Evolutionary conservation across 2,113 vertebrate species (phyloP).

Genomic region (Ameiurus melas): DNA sequence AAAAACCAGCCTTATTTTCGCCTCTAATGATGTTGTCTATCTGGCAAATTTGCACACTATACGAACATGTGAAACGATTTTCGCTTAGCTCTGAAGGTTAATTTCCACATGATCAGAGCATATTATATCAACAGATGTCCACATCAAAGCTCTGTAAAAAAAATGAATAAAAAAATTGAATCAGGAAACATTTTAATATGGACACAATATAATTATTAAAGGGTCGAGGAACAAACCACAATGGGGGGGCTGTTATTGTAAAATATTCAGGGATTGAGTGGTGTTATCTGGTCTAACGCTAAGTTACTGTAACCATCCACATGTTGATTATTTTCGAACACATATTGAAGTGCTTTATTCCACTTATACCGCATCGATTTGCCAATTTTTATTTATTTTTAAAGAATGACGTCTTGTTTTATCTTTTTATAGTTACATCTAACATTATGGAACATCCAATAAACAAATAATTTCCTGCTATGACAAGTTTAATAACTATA

Average conservation of each 20-base stretch:
- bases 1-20: slow-evolving; percentile 50
- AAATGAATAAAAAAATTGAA: too few relatives aligned
- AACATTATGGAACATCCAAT: neutral
- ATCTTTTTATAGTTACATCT: neutral
- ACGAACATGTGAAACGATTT: slow-evolving; percentile 34
- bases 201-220: neutral
- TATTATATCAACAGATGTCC: neutral
- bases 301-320: neutral
- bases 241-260: neutral
- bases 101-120: neutral
- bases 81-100: slow-evolving; percentile 23
- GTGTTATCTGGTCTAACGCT: neutral
- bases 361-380: neutral
- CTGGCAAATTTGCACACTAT: slow-evolving; percentile 31
- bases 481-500: neutral
- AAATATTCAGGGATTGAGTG: neutral
- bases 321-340: neutral
- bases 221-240: neutral
- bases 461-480: neutral
- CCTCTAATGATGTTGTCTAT: slow-evolving; percentile 48
- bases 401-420: neutral
- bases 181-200: neutral
- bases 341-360: neutral
- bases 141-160: neutral
- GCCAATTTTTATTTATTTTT: neutral